Evolutionary conservation across 2,888 invertebrate species (phyloP), one percentile per base, ranked within the genome.

Genomic region (Rhaphigaster nebulosa): DNA sequence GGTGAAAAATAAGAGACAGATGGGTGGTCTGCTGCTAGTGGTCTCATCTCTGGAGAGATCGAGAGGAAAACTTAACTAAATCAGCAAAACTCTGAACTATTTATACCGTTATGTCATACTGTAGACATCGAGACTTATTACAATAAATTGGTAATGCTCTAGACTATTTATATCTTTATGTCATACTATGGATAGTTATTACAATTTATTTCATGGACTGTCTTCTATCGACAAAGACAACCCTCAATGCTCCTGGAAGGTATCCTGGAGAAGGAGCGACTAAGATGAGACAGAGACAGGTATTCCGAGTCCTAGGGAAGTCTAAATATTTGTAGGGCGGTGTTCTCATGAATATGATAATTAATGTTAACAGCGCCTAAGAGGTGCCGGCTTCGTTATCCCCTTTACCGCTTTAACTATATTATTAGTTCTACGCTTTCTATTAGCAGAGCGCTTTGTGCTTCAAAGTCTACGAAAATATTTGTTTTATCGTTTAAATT

Each of bases 301-400:
- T 84, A 84, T 84, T 84, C 84, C 26, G 12, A 84, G 84, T 84
- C 84, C 84, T 41, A 13, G 45, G 5, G 26, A 84, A 84, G 84
- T 84, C 84, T 84, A 84, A 84, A 84, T 84, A 84, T 84, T 84
- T 84, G 84, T 45, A 84, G 45, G 84, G 84, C 45, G 41, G 45
- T 45, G 84, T 45, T 45, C 84, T 84, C 84, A 84, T 84, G 84
- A 84, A 84, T 84, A 84, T 84, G 84, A 45, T 84, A 84, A 84
- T 84, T 84, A 84, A 45, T 84, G 84, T 84, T 84, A 84, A 84
- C 84, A 45, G 84, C 12, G 84, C n/a, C 84, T 84, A 84, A 70
- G 70, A 70, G 70, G 70, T 70, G 34, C 20, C n/a, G 45, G 26
- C 41, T 84, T 84, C 84, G 84, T 84, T 84, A 84, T 20, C 84